These are phyloP conservation scores for Arremon aurantiirostris DNA, from an alignment of 2,797 vertebrate genomes.

Conservation along the genomic window DNA sequence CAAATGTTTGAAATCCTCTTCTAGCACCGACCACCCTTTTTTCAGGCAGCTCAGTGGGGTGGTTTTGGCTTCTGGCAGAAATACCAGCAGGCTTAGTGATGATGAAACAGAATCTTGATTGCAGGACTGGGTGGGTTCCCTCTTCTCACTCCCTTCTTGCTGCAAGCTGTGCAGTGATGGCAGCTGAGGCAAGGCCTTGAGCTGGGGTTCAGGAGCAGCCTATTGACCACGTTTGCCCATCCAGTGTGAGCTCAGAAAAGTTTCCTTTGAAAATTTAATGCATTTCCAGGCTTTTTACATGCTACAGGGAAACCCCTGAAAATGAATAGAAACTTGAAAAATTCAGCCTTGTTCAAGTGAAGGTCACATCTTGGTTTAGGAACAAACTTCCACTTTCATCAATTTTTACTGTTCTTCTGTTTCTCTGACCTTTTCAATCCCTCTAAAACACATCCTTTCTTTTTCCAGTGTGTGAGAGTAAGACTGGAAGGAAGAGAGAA, in stretches of 20 bases:
- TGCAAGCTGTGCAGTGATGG: background rate
- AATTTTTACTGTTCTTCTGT: background rate
- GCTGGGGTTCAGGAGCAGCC: background rate
- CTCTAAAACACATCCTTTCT: background rate
- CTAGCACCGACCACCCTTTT: background rate
- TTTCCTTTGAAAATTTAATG: background rate
- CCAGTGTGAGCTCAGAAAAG: background rate
- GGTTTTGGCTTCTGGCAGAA: constrained; percentile 11
- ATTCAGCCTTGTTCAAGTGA: background rate
- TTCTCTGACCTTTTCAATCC: background rate
- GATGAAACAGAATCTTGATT: constrained; percentile 4
- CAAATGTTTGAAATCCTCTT: constrained; percentile 25
- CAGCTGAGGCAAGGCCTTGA: background rate
- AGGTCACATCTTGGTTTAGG: background rate
- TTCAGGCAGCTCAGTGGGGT: background rate
- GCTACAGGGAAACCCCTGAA: background rate
- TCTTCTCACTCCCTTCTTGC: background rate
- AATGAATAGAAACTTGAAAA: background rate
- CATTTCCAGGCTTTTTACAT: background rate
- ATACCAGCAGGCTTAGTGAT: background rate
- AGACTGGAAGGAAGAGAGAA: background rate
- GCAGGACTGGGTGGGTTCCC: background rate
- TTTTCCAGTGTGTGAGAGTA: background rate
- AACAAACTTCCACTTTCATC: background rate
- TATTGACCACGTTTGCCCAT: fast-evolving